Conservation (phyloP, 2,888 invertebrate species). For the Dicranocentrus wangi region DNA sequence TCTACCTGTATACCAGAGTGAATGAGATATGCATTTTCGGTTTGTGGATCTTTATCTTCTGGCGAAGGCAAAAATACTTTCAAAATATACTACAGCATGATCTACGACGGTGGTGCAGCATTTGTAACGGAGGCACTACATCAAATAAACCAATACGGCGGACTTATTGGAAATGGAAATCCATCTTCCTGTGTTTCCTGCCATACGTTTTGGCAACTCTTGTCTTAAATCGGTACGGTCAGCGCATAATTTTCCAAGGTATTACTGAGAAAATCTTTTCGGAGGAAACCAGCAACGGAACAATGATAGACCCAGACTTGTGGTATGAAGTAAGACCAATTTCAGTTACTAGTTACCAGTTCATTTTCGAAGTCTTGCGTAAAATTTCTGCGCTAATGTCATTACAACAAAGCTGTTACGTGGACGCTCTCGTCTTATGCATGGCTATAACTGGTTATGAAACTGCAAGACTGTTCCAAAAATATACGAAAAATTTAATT, state of each 20-base stretch:
- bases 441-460: background rate
- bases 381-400: background rate
- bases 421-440: background rate
- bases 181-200: background rate
- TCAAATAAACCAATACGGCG: no score
- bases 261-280: background rate
- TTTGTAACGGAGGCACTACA: no score
- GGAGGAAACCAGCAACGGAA: background rate
- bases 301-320: background rate
- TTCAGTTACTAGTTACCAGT: background rate
- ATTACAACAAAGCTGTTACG: background rate
- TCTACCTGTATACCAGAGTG: background rate
- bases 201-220: background rate
- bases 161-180: background rate
- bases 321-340: background rate
- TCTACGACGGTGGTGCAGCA: background rate
- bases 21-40: background rate
- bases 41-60: background rate
- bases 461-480: no score
- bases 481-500: no score
- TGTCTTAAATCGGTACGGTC: background rate
- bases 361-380: background rate
- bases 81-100: background rate
- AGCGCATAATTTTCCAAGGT: background rate
- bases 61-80: background rate